Evolutionary conservation across 2,888 invertebrate genomes (phyloP).

Genomic region (Tetragonula carbonaria): DNA sequence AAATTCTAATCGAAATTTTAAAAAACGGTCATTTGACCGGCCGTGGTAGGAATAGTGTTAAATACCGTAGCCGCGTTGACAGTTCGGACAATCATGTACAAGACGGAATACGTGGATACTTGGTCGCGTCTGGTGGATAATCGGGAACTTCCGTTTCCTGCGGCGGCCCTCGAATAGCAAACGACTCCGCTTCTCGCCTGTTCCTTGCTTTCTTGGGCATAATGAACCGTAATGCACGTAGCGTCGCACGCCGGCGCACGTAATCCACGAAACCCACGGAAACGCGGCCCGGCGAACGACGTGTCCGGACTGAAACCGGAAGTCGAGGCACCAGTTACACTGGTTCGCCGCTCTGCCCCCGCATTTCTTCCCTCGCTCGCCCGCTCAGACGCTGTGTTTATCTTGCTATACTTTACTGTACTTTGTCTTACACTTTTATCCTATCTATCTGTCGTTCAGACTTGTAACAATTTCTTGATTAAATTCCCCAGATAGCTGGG

Average conservation of each 20-base stretch:
- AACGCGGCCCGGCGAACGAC: slow-evolving; percentile 27
- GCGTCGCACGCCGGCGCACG: slow-evolving; percentile 32
- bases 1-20: too few relatives aligned
- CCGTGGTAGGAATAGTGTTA: too few relatives aligned
- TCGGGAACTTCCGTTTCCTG: slow-evolving; percentile 81
- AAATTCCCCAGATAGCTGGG: too few relatives aligned
- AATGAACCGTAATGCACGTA: slow-evolving; percentile 37
- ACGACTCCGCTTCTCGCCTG: slow-evolving; percentile 71
- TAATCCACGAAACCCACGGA: slow-evolving; percentile 53
- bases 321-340: slow-evolving; percentile 23
- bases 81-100: background rate
- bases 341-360: background rate
- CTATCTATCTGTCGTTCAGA: too few relatives aligned
- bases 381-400: background rate
- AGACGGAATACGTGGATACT: slow-evolving; percentile 66
- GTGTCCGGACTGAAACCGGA: slow-evolving; percentile 34
- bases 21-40: too few relatives aligned
- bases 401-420: too few relatives aligned
- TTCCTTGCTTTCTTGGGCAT: slow-evolving; percentile 55
- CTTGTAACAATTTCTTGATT: too few relatives aligned
- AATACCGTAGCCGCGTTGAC: background rate
- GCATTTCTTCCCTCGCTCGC: background rate
- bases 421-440: background rate
- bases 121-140: slow-evolving; percentile 71
- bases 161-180: slow-evolving; percentile 76